phyloP scores from a whole-genome alignment of 2,888 invertebrate genomes.

The Polymixis lichenea region DNA sequence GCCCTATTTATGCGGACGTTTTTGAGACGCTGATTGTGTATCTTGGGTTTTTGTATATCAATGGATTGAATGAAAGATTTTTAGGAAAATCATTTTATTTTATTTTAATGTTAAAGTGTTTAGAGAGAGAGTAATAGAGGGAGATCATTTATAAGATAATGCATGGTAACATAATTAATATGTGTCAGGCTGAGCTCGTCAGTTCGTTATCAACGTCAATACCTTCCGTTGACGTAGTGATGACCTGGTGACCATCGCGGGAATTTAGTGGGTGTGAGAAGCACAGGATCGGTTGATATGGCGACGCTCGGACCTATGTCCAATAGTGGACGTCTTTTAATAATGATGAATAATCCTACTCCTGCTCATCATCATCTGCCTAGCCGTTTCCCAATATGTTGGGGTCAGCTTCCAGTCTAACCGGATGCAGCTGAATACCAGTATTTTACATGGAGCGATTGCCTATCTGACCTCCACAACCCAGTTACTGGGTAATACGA shows the following conservation, averaged over 20 bases:
- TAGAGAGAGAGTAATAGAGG: background rate
- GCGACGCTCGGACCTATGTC: too few species aligned
- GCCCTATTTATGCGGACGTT: too few species aligned
- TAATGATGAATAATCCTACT: too few species aligned
- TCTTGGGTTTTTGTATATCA: too few species aligned
- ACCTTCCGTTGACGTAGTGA: background rate
- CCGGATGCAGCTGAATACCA: too few species aligned
- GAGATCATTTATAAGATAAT: background rate
- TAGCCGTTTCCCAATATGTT: too few species aligned
- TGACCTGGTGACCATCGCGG: background rate
- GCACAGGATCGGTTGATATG: background rate
- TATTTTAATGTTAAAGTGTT: background rate
- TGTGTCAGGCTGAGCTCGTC: background rate
- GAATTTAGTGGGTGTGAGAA: background rate
- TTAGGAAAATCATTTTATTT: background rate
- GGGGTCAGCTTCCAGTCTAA: too few species aligned
- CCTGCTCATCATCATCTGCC: too few species aligned
- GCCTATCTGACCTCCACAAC: too few species aligned
- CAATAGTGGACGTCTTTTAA: background rate
- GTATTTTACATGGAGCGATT: too few species aligned
- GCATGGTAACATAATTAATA: background rate
- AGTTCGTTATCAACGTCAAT: background rate
- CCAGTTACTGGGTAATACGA: too few species aligned
- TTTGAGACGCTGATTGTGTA: too few species aligned
- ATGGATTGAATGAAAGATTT: background rate